Percentiles rank a stretch among this genome's conserved stretches.
Evolutionary conservation across 2,113 vertebrate genomes (phyloP).

Genomic region (Orientallactaga bullata): DNA sequence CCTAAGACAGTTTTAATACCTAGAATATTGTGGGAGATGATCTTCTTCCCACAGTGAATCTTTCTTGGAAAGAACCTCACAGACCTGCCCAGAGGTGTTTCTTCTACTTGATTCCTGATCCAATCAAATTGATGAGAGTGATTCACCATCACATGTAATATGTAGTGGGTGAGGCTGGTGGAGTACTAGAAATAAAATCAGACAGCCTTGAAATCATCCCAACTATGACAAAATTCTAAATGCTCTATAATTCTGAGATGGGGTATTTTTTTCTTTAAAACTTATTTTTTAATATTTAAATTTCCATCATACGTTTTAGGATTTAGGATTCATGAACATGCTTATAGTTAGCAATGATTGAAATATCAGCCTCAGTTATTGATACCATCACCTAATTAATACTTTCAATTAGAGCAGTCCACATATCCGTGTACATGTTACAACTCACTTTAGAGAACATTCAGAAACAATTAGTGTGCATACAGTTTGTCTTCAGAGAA

Average conservation of each 20-base stretch:
- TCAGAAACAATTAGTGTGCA: neutral
- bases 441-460: neutral
- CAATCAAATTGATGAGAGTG: too few relatives aligned
- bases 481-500: neutral
- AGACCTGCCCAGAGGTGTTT: too few relatives aligned
- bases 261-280: neutral
- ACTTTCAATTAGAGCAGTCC: neutral
- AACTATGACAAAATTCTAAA: neutral
- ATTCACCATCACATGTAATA: neutral
- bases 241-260: neutral
- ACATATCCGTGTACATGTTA: neutral
- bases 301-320: neutral
- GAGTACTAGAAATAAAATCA: neutral
- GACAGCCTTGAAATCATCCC: neutral
- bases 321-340: neutral
- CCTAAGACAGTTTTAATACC: too few relatives aligned
- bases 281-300: neutral
- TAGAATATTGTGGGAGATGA: too few relatives aligned
- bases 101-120: too few relatives aligned
- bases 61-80: too few relatives aligned
- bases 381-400: neutral
- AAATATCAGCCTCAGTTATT: neutral
- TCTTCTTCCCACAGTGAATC: too few relatives aligned
- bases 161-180: rapidly evolving
- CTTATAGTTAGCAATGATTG: neutral